A percentile compares a stretch with the other conserved stretches of the same genome.
These are phyloP conservation scores for Crossaster papposus DNA, from an alignment of 53 echinoderm and acorn worm genomes.

Conservation along the genomic window DNA sequence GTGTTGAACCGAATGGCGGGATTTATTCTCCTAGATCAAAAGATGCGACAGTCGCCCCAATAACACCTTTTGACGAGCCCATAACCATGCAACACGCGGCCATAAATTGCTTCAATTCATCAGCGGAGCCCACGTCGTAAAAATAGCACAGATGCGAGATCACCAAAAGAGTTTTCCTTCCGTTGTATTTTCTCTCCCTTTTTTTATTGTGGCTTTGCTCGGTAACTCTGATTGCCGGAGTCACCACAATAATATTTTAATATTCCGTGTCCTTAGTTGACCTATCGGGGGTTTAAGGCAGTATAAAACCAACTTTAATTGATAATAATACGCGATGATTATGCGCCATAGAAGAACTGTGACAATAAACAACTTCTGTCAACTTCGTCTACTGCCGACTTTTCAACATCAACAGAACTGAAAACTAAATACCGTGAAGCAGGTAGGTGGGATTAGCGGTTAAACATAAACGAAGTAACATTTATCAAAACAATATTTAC, in stretches of 20 bases:
- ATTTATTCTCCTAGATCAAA: slow-evolving; percentile 37
- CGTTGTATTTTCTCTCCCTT: not conserved
- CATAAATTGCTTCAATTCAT: slow-evolving; percentile 43
- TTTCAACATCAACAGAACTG: not conserved
- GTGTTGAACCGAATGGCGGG: slow-evolving; percentile 4
- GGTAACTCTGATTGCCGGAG: not conserved
- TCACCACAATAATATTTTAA: slow-evolving; percentile 39
- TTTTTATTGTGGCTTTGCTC: not conserved
- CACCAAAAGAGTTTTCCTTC: not conserved
- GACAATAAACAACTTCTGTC: slow-evolving; percentile 39
- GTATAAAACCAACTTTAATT: slow-evolving; percentile 52
- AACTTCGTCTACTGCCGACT: not conserved
- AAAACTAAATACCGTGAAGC: not conserved
- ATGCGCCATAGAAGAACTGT: slow-evolving; percentile 11
- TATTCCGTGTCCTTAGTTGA: slow-evolving; percentile 58
- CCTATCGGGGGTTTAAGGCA: not conserved
- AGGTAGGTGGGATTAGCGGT: not conserved
- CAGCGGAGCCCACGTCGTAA: slow-evolving; percentile 27
- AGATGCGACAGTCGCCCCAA: slow-evolving; percentile 20
- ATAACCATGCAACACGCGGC: slow-evolving; percentile 31
- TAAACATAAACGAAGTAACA: no score
- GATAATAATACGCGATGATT: slow-evolving; percentile 28
- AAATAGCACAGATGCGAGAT: slow-evolving; percentile 19
- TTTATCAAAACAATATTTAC: no score
- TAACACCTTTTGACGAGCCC: slow-evolving; percentile 59